phyloP scores from a whole-genome alignment of 2,113 vertebrate genomes.

The Xenopus tropicalis region DNA sequence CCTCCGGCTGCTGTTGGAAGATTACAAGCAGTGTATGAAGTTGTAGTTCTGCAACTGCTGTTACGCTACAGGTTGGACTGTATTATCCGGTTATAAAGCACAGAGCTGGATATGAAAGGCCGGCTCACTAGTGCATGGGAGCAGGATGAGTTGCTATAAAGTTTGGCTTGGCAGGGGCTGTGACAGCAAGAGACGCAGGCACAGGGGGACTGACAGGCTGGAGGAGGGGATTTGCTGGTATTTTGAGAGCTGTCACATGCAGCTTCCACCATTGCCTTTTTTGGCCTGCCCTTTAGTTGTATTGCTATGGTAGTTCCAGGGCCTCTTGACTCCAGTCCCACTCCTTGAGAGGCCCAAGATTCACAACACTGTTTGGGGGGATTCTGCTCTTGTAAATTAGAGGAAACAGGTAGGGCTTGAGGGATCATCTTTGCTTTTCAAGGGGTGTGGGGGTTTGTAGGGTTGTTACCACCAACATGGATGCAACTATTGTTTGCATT shows the following conservation, averaged over 20 bases:
- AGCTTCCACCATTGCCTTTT: constrained; percentile 70
- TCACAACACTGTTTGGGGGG: not conserved
- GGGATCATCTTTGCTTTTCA: too few species aligned
- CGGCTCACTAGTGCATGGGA: too few species aligned
- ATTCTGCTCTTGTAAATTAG: not conserved
- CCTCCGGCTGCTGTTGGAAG: too few species aligned
- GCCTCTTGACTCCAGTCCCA: not conserved
- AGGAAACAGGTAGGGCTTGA: not conserved
- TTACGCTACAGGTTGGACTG: too few species aligned
- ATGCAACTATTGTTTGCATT: too few species aligned
- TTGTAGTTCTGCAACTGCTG: too few species aligned
- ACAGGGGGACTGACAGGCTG: not conserved
- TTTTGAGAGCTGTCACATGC: constrained; percentile 69
- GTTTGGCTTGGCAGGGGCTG: not conserved
- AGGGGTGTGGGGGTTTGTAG: too few species aligned
- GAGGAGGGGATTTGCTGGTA: constrained; percentile 57
- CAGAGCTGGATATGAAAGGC: too few species aligned
- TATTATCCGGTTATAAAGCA: too few species aligned
- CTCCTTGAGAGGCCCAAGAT: not conserved
- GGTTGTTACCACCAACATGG: too few species aligned
- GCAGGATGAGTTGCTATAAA: not conserved
- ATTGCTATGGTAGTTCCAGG: constrained; percentile 5
- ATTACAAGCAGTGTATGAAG: too few species aligned
- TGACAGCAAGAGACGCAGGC: not conserved
- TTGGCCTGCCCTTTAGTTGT: constrained; percentile 51